A percentile compares a stretch with the other conserved stretches of the same genome.
Conservation (phyloP, 2,113 vertebrate species). For the Polypterus bichir region DNA sequence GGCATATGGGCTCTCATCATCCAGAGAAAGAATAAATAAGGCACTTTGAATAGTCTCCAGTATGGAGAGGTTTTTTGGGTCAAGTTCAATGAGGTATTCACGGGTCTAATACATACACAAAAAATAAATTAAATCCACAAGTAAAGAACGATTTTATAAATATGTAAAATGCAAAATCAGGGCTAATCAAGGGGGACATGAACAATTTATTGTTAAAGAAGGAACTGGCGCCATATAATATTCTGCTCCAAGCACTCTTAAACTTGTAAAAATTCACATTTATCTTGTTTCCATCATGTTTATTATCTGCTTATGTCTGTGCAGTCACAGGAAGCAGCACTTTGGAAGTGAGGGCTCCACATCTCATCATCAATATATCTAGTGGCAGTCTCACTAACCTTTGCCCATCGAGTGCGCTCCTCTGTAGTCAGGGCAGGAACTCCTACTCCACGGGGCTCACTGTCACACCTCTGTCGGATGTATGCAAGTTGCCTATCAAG, state of each 20-base stretch:
- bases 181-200: too few relatives aligned
- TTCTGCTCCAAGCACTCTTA: too few relatives aligned
- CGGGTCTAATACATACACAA: constrained; percentile 50
- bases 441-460: constrained; percentile 63
- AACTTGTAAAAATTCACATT: too few relatives aligned
- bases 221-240: too few relatives aligned
- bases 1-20: constrained; percentile 61
- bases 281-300: too few relatives aligned
- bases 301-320: background rate
- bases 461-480: constrained; percentile 58
- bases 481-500: constrained; percentile 65
- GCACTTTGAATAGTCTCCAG: constrained; percentile 84
- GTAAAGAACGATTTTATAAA: background rate
- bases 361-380: background rate
- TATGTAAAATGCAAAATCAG: too few relatives aligned
- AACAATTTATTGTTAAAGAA: too few relatives aligned
- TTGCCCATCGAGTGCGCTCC: constrained; percentile 79
- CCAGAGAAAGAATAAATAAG: constrained; percentile 64
- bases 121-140: constrained; percentile 11
- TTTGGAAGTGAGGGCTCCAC: background rate
- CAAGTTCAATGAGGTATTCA: constrained; percentile 72
- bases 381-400: constrained; percentile 43
- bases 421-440: constrained; percentile 70
- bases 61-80: constrained; percentile 64
- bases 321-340: too few relatives aligned